These are phyloP conservation scores for Platerodrilus igneus DNA, from an alignment of 2,888 invertebrate genomes.

Conservation along the genomic window DNA sequence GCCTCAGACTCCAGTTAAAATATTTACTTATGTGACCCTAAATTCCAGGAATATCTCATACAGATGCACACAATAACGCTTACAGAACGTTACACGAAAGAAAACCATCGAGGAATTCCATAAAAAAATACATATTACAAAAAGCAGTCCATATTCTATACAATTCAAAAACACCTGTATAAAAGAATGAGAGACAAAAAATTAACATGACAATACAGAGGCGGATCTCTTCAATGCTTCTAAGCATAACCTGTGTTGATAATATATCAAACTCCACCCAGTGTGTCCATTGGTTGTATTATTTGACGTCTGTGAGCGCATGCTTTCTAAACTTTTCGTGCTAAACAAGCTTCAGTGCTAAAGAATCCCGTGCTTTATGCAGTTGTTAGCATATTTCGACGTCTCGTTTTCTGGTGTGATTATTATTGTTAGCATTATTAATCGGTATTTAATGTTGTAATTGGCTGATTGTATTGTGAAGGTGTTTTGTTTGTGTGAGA, in stretches of 20 bases:
- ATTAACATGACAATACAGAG: slow-evolving; percentile 48
- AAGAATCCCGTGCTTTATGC: slow-evolving; percentile 43
- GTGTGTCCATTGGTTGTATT: slow-evolving; percentile 38
- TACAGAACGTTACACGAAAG: no score
- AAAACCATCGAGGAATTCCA: not conserved
- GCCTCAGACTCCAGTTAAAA: no score
- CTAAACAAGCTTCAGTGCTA: slow-evolving; percentile 32
- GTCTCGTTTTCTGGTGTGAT: slow-evolving; percentile 30
- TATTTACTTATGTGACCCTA: no score
- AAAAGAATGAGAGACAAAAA: slow-evolving; percentile 48
- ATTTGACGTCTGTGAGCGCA: slow-evolving; percentile 34
- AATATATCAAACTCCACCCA: slow-evolving; percentile 41
- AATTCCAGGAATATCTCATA: not conserved
- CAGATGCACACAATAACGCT: no score
- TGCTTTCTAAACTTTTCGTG: slow-evolving; percentile 28
- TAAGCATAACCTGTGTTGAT: slow-evolving; percentile 45
- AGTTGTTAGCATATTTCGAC: slow-evolving; percentile 44
- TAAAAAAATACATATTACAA: not conserved
- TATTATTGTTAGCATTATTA: slow-evolving; percentile 20
- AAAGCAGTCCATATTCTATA: no score
- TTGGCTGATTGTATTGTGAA: slow-evolving; percentile 23
- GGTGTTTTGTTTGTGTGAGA: slow-evolving; percentile 22
- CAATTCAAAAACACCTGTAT: slow-evolving; percentile 49
- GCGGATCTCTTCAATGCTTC: slow-evolving; percentile 43
- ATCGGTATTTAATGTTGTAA: slow-evolving; percentile 19